These are phyloP conservation scores for Ceyx erithaca DNA, from an alignment of 2,797 vertebrate genomes.

Conservation along the genomic window DNA sequence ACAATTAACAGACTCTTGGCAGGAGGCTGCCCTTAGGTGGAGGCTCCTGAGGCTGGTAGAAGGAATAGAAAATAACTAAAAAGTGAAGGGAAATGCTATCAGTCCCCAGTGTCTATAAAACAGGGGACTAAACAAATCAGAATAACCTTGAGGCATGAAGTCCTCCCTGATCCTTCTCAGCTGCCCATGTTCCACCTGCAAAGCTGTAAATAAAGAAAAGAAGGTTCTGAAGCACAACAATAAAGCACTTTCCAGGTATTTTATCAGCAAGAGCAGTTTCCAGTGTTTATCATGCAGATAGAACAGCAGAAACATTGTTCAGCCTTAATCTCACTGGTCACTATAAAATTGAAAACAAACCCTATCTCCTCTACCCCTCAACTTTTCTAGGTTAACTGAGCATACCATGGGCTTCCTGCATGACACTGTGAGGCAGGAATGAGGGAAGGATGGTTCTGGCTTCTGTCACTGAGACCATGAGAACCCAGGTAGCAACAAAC, in stretches of 20 bases:
- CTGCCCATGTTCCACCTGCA: background rate
- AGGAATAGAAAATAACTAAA: background rate
- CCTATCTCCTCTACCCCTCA: background rate
- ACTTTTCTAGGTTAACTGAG: background rate
- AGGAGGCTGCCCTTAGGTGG: background rate
- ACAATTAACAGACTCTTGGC: background rate
- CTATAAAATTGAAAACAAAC: background rate
- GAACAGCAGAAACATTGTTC: background rate
- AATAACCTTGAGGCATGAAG: slow-evolving; percentile 49
- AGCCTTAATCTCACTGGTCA: background rate
- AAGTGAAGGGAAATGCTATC: slow-evolving; percentile 1
- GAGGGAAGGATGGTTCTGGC: background rate
- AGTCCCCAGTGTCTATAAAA: background rate
- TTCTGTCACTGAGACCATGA: background rate
- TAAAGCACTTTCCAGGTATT: background rate
- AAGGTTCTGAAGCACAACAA: background rate
- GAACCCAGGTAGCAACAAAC: background rate
- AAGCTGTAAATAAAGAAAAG: background rate
- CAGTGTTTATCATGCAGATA: background rate
- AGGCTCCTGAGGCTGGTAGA: background rate
- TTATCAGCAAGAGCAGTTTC: background rate
- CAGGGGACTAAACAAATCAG: slow-evolving; percentile 8
- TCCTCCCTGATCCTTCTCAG: slow-evolving; percentile 13
- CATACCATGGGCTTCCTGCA: background rate
- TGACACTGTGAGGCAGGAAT: background rate